Base-by-base conservation (phyloP, 2,888 invertebrate genomes). In the Chirona hameri region DNA sequence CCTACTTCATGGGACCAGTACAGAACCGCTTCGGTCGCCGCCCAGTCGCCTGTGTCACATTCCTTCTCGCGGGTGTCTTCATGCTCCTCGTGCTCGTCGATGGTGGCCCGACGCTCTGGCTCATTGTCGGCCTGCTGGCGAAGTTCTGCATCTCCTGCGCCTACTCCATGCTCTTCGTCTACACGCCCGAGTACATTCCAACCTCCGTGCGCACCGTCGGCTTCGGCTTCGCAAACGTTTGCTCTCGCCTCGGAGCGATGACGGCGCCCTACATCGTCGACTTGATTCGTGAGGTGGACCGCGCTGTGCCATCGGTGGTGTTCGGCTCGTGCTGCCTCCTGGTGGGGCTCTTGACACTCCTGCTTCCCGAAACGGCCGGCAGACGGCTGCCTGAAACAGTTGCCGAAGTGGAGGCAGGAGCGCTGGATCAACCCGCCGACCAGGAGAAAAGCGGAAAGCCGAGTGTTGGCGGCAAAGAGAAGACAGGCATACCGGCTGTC, bases 171-270 rank as follows among this genome's bases (percentile, higher is more conserved):
- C 89, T 90, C 85, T 89, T 88, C 82, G 87, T 89, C 55, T 88
- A 89, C 79, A 85, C 89, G 60, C 90, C 29, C 31, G 72, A 72
- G 31, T 72, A 72, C 72, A 18, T 72, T 10, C 72, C 72, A 5
- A 72, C 72, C 90, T 55, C 85, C 89, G 18, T 90, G 90, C 86
- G 88, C 89, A 1, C 88, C 89, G 85, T 88, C 89, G 85, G 31
- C 29, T 39, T 72, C 31, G 72, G 72, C 12, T 10, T 72, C 15
- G 72, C 72, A 10, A 31, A 29, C 31, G 31, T 39, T 10, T 72
- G 31, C 21, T 89, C 89, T 10, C 87, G 90, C 84, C 86, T 90
- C 27, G 90, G 90, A 0, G 89, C 88, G 81, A 87, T 90, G 60
- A 86, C 89, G 29, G 89, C 89, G 31, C 89, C 89, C 24, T 88